Evolutionary conservation across 2,113 vertebrate genomes (phyloP).

Genomic region (Nansenia antarctica): DNA sequence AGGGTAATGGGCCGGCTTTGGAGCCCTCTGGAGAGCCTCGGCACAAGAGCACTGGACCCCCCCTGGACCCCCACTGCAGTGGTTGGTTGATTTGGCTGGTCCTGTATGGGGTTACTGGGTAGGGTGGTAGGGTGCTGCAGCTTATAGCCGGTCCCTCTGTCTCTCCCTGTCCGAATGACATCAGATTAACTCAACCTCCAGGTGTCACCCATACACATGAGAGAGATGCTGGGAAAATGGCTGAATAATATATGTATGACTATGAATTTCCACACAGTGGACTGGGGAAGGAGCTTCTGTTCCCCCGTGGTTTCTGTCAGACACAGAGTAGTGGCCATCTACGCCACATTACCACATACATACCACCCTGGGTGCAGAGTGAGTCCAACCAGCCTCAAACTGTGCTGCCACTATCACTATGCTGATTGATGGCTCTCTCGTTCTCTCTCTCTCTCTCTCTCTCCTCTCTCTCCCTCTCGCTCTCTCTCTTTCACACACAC

Average conservation of each 20-base stretch:
- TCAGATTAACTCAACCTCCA: slow-evolving; percentile 16
- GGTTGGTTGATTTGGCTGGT: background rate
- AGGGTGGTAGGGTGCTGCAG: background rate
- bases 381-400: slow-evolving; percentile 2
- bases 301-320: slow-evolving; percentile 26
- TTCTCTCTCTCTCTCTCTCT: background rate
- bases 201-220: slow-evolving; percentile 1
- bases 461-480: slow-evolving; percentile 26
- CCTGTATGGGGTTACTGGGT: background rate
- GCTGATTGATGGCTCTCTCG: slow-evolving; percentile 55
- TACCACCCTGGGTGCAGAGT: slow-evolving; percentile 4
- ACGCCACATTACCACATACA: slow-evolving; percentile 25
- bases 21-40: no score
- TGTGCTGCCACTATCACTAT: slow-evolving; percentile 48
- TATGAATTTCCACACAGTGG: slow-evolving; percentile 4
- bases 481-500: background rate
- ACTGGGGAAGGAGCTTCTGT: slow-evolving; percentile 1
- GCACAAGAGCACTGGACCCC: no score
- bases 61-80: no score
- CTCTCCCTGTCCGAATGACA: slow-evolving; percentile 24
- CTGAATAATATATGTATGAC: slow-evolving; percentile 30
- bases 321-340: slow-evolving; percentile 19
- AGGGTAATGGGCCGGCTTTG: no score
- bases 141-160: no score
- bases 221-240: slow-evolving; percentile 13